Percentiles rank a stretch among this genome's conserved stretches.
Conservation (phyloP, 2,113 vertebrate genomes). For the Nesogale talazaci region DNA sequence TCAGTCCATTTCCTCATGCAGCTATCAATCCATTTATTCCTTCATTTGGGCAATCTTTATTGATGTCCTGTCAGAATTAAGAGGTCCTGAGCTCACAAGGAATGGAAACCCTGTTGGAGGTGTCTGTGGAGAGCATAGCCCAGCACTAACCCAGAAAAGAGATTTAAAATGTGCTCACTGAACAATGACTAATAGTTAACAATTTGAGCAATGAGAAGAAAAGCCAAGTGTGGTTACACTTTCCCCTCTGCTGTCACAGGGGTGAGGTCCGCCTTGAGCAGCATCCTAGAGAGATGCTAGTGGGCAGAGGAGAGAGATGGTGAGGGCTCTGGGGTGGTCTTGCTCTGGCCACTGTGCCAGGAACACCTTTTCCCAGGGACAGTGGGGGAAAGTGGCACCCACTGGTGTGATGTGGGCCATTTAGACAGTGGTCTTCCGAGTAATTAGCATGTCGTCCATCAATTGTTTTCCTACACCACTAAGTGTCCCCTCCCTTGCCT, state of each 20-base stretch:
- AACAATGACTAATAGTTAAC: background rate
- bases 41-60: constrained; percentile 13
- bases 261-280: background rate
- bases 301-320: background rate
- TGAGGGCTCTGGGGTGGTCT: background rate
- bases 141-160: background rate
- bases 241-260: background rate
- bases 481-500: constrained; percentile 44
- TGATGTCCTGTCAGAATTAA: background rate
- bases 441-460: constrained; percentile 25
- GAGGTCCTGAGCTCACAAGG: background rate
- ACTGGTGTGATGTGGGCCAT: background rate
- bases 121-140: background rate
- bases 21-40: background rate
- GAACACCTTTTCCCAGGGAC: background rate
- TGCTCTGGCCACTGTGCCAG: too few relatives aligned
- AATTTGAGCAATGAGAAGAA: background rate
- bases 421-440: constrained; percentile 1
- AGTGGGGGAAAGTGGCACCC: background rate
- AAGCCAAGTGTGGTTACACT: background rate
- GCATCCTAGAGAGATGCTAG: background rate
- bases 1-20: background rate
- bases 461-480: constrained; percentile 55
- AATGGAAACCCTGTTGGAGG: background rate
- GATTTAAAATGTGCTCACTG: constrained; percentile 5